Evolutionary conservation across 2,113 vertebrate genomes (phyloP), one percentile per base, ranked within the genome.

Genomic region (Trinectes maculatus): DNA sequence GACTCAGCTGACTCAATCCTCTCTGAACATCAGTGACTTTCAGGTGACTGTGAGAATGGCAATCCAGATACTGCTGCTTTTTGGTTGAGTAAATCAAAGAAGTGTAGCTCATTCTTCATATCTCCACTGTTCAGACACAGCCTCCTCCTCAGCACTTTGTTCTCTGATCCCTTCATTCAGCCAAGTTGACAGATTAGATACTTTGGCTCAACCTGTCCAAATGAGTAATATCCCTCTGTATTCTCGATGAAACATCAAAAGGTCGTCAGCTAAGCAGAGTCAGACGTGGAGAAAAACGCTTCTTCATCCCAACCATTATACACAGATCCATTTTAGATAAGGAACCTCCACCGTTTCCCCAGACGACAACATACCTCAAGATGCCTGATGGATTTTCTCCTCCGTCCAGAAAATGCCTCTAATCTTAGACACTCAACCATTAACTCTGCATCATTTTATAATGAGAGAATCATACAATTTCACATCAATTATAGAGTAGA

Each of bases 311-410:
- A 18, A 28, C 58, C 28, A 61, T 68, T 75, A 76, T 36, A 60
- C 19, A 19, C 13, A 48, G 66, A 74, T 77, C 43, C 25, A 67
- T 56, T 84, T 75, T 64, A 81, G 66, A 84, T 81, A 78, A 72
- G 54, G 51, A 52, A 26, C 58, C 54, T 72, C 29, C n/a, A 25
- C 40, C 18, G 15, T 70, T 68, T 39, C 40, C 61, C 40, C 18
- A 53, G 39, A 43, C 22, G 56, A 49, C 36, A 10, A 2, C 48
- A 25, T 39, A 44, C 56, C 29, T 53, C 28, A 31, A 57, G 49
- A 18, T 22, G 25, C 28, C 8, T 36, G 19, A 68, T 24, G 11
- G 63, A 36, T 55, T 63, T 65, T 24, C 52, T 29, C 43, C 55
- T 53, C 8, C 47, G 57, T 24, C 4, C 28, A 18, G 6, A 26